phyloP scores from a whole-genome alignment of 2,888 invertebrate genomes.

The Andrena praecox region DNA sequence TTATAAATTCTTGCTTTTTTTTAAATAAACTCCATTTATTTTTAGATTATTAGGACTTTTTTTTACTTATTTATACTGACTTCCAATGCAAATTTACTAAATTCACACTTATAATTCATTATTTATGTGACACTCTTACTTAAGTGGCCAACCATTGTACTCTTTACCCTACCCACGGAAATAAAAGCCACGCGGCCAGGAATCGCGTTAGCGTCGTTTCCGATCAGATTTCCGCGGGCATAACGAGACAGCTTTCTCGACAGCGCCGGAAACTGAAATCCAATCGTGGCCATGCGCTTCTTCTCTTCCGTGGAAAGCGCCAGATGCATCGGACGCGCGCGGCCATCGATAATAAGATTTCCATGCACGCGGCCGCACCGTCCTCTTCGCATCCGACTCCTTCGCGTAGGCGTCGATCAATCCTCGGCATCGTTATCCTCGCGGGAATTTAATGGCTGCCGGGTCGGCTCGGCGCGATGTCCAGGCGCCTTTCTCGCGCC shows the following conservation, averaged over 20 bases:
- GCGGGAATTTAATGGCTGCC: not conserved
- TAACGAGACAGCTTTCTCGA: slow-evolving; percentile 36
- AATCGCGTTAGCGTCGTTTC: slow-evolving; percentile 30
- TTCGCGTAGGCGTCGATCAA: not conserved
- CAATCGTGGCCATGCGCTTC: slow-evolving; percentile 23
- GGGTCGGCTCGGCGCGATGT: not conserved
- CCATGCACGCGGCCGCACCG: not conserved
- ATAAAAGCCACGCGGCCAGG: slow-evolving; percentile 2
- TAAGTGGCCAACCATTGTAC: no score
- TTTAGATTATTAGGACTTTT: no score
- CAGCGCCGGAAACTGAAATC: slow-evolving; percentile 23
- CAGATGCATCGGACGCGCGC: slow-evolving; percentile 33
- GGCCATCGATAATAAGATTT: slow-evolving; percentile 40
- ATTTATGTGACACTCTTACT: no score
- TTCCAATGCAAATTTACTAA: no score
- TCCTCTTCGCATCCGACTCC: not conserved
- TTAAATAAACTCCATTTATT: no score
- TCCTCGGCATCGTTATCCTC: not conserved
- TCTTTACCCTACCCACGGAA: not conserved
- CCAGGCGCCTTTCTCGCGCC: not conserved
- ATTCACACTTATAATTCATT: no score
- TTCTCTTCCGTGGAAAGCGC: slow-evolving; percentile 8
- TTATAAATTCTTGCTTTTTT: no score
- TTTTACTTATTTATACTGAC: no score
- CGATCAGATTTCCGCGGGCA: slow-evolving; percentile 24